Evolutionary conservation across 2,113 vertebrate species (phyloP).

Genomic region (Microcebus ravelobensis): DNA sequence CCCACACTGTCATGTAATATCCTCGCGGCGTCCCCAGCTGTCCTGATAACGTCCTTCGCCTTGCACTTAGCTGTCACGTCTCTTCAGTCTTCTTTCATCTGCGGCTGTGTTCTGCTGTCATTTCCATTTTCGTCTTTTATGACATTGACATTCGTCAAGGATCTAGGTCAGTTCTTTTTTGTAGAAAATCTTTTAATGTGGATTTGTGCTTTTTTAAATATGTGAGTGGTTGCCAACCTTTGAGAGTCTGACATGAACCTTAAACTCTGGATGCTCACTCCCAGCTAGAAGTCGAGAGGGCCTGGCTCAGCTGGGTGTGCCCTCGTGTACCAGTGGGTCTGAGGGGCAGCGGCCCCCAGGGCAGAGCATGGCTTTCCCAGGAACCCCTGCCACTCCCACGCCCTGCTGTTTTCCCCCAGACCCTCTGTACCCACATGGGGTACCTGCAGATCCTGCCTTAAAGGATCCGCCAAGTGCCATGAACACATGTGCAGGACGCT

Average conservation of each 20-base stretch:
- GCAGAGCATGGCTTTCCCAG: neutral
- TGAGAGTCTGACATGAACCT: neutral
- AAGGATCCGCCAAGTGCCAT: accelerated
- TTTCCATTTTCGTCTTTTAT: neutral
- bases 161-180: neutral
- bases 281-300: neutral
- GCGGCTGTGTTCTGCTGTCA: neutral
- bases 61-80: neutral
- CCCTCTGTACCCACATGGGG: too few species aligned
- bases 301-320: neutral
- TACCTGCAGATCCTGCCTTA: neutral
- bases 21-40: accelerated
- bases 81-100: neutral
- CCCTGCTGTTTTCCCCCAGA: neutral
- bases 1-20: neutral
- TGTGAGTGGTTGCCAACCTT: neutral
- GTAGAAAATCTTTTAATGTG: neutral
- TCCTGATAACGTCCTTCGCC: neutral
- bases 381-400: neutral
- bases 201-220: neutral
- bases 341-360: neutral
- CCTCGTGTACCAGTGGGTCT: neutral
- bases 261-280: neutral
- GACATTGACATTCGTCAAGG: neutral
- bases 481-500: neutral